Percentiles rank a stretch among this genome's conserved stretches.
These are phyloP conservation scores for Dolomedes plantarius DNA, from an alignment of 2,888 invertebrate species.

Conservation along the genomic window DNA sequence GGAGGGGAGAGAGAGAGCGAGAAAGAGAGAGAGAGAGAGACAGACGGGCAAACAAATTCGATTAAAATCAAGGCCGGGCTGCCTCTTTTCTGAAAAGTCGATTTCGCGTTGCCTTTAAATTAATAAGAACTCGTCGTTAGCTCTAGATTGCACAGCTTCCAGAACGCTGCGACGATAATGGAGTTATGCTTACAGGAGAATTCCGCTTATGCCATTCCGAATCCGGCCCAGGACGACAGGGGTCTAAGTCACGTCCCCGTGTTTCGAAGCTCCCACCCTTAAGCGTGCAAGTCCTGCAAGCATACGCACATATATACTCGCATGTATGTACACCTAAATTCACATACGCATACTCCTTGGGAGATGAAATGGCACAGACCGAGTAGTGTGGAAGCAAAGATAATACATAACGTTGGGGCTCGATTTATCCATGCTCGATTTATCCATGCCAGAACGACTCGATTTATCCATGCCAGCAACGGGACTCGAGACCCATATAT, in stretches of 20 bases:
- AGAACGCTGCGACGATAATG: slow-evolving; percentile 52
- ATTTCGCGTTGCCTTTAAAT: slow-evolving; percentile 68
- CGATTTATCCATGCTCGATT: too few species aligned
- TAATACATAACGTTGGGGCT: too few species aligned
- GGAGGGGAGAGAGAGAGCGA: slow-evolving; percentile 44
- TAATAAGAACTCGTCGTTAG: slow-evolving; percentile 68
- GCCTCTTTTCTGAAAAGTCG: slow-evolving; percentile 51
- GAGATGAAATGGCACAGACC: too few species aligned
- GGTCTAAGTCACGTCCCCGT: background rate
- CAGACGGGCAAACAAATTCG: slow-evolving; percentile 49
- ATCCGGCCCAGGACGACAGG: background rate
- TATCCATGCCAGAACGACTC: too few species aligned
- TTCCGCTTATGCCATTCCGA: slow-evolving; percentile 47
- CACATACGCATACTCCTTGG: too few species aligned
- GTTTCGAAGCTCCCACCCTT: too few species aligned
- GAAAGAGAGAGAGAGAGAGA: slow-evolving; percentile 9
- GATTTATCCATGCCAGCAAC: too few species aligned
- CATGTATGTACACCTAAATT: too few species aligned
- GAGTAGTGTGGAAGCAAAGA: too few species aligned
- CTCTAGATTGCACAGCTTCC: slow-evolving; percentile 58
- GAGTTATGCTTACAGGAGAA: slow-evolving; percentile 65
- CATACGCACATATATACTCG: too few species aligned
- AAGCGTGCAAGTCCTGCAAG: too few species aligned
- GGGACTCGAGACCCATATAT: background rate
- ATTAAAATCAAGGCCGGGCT: slow-evolving; percentile 57